These are phyloP conservation scores for Malacoraja senta DNA, from an alignment of 2,797 vertebrate species.

Conservation along the genomic window DNA sequence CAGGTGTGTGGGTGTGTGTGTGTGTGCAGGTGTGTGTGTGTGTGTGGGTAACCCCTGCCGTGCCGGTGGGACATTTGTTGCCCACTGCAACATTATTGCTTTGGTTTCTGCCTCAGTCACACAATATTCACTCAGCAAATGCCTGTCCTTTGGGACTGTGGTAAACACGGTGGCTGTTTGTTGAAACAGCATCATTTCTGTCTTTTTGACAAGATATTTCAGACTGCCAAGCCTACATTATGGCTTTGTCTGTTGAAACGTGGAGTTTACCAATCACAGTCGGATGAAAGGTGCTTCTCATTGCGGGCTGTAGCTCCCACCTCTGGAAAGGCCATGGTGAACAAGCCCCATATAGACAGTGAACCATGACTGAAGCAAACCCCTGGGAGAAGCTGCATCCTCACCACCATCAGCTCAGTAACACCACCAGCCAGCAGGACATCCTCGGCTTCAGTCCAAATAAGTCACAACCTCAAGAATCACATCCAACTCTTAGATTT, in stretches of 20 bases:
- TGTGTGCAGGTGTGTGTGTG: no score
- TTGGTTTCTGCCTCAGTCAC: slow-evolving; percentile 26
- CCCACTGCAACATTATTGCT: slow-evolving; percentile 20
- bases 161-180: background rate
- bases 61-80: no score
- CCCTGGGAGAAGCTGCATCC: slow-evolving; percentile 60
- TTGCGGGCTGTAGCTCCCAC: slow-evolving; percentile 40
- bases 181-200: background rate
- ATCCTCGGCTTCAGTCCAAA: background rate
- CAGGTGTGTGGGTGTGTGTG: no score
- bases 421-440: no score
- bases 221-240: slow-evolving; percentile 46
- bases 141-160: background rate
- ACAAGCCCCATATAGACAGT: no score
- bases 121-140: background rate
- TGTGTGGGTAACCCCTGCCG: no score
- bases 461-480: background rate
- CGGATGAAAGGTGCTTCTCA: slow-evolving; percentile 44
- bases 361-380: slow-evolving; percentile 47
- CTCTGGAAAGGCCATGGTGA: no score
- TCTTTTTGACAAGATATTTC: background rate
- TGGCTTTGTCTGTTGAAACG: slow-evolving; percentile 67
- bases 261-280: slow-evolving; percentile 51
- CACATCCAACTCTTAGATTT: background rate
- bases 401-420: background rate